Base-by-base conservation (phyloP, 2,797 vertebrate genomes). In the Pipistrellus pygmaeus region DNA sequence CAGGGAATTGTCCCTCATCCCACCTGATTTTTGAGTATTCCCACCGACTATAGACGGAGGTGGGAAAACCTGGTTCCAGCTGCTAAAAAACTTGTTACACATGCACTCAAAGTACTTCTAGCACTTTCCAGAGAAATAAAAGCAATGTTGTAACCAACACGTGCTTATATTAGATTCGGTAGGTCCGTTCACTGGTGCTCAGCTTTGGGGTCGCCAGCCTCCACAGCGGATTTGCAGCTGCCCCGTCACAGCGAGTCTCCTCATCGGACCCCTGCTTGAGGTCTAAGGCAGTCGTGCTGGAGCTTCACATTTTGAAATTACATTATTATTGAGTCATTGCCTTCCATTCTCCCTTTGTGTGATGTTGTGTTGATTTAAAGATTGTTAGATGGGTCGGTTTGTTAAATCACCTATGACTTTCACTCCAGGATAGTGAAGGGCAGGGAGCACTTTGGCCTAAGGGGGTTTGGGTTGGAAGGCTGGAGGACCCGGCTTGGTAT, bases 241-340 rank as follows among this genome's bases (percentile, higher is more conserved):
- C 41, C 69, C 51, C 12, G 46, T n/a, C 35, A 6, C 0, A 25
- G 46, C 7, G 64, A 44, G 13, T 80, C 35, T 57, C 53, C 44
- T 15, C 0, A 3, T 0, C 9, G 55, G 4, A 32, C 41, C 46
- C n/a, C 64, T 78, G 57, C 41, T 62, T 53, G 21, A 80, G 69
- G 5, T 77, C 69, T 25, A 32, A 69, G 6, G 10, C 46, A 27
- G 41, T 17, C 27, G 4, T 23, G 27, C 15, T 30, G 46, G 69
- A 55, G 77, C 46, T 57, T 82, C 51, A 78, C 20, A 85, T 66
- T 64, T 14, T 72, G 51, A 93, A 73, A 30, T 41, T 21, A 44
- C 20, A n/a, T 72, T 46, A 27, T 44, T 51, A 60, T 12, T n/a
- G 60, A 35, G 32, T n/a, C 6, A 68, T 75, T 92, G 32, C 35